A percentile compares a stretch with the other conserved stretches of the same genome.
These are phyloP conservation scores for Liolophura sinensis DNA, from an alignment of 1,140 invertebrate species.

Conservation along the genomic window DNA sequence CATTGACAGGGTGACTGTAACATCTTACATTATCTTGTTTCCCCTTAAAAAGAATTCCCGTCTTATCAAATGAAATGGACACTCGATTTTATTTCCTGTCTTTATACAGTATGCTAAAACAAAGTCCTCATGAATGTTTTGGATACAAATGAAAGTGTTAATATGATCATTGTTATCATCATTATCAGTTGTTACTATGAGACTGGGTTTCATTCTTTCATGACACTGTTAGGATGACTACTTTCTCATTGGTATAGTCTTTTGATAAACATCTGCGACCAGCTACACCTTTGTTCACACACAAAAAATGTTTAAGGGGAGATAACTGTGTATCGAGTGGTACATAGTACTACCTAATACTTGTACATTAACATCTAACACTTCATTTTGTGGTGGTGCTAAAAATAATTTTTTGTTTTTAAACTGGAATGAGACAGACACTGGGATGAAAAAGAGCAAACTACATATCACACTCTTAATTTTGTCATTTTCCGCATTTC, in stretches of 20 bases:
- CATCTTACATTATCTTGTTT: not conserved
- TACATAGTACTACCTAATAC: not conserved
- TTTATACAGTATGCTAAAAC: not conserved
- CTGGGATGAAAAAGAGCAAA: too few relatives aligned
- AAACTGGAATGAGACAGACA: too few relatives aligned
- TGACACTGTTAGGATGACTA: too few relatives aligned
- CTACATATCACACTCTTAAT: too few relatives aligned
- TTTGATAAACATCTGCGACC: not conserved
- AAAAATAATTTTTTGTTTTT: too few relatives aligned
- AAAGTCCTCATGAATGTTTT: not conserved
- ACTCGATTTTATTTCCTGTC: not conserved
- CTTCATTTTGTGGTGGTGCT: too few relatives aligned
- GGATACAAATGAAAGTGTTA: too few relatives aligned
- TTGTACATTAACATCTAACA: not conserved
- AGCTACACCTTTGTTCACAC: not conserved
- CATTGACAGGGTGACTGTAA: not conserved
- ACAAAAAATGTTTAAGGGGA: not conserved
- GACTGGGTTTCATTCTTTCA: not conserved
- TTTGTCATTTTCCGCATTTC: too few relatives aligned
- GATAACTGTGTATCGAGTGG: not conserved
- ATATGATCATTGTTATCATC: too few relatives aligned
- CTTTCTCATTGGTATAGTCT: not conserved
- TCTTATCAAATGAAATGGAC: not conserved
- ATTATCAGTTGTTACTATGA: not conserved
- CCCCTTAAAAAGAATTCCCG: not conserved